Conservation (phyloP, 2,888 invertebrate genomes). For the Oxycera nigricornis region DNA sequence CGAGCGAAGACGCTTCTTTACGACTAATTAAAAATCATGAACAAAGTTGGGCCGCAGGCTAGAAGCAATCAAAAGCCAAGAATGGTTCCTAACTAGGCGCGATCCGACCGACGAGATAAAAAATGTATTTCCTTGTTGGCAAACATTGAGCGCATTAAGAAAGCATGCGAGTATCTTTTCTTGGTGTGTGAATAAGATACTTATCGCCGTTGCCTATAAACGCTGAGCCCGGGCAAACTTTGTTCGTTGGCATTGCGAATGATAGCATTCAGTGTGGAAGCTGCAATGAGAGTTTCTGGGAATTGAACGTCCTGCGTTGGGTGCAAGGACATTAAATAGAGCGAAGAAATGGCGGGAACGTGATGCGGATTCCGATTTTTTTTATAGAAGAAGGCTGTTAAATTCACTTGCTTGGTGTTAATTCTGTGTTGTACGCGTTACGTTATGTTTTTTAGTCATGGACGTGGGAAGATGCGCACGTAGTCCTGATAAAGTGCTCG, state of each 20-base stretch:
- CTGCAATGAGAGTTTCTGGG: neutral
- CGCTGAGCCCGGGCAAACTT: neutral
- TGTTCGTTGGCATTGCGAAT: neutral
- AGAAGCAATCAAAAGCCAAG: slow-evolving; percentile 8
- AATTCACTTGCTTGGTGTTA: too few species aligned
- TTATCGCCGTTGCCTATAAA: slow-evolving; percentile 8
- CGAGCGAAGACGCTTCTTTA: slow-evolving; percentile 1
- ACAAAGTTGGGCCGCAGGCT: slow-evolving; percentile 5
- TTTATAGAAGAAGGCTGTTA: too few species aligned
- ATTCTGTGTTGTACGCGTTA: too few species aligned
- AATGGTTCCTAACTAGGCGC: neutral
- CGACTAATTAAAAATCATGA: slow-evolving; percentile 22
- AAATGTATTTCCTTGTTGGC: slow-evolving; percentile 11
- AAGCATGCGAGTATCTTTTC: slow-evolving; percentile 12
- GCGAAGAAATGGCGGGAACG: neutral
- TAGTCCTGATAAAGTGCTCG: too few species aligned
- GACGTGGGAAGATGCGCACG: too few species aligned
- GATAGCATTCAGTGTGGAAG: neutral
- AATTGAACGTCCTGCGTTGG: neutral
- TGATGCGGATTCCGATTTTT: neutral
- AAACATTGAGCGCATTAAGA: neutral
- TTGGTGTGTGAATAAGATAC: slow-evolving; percentile 23
- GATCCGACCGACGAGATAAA: neutral
- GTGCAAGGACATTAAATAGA: neutral
- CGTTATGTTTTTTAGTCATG: too few species aligned